A percentile compares a stretch with the other conserved stretches of the same genome.
These are phyloP conservation scores for Folsomia manolachei DNA, from an alignment of 2,888 invertebrate species.

Conservation along the genomic window DNA sequence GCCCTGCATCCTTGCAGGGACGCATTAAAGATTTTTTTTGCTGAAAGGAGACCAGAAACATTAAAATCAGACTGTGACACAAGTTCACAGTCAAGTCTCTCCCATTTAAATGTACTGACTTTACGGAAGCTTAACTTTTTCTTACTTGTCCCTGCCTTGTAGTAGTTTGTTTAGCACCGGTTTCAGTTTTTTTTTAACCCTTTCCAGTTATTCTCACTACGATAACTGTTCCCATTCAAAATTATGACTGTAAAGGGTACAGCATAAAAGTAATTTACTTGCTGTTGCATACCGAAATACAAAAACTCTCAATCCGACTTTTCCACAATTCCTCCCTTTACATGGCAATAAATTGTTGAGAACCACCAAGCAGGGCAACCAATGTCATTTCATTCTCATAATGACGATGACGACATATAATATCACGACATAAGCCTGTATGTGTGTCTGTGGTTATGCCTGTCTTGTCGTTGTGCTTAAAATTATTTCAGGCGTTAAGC, in stretches of 20 bases:
- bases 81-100: background rate
- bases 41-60: background rate
- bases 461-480: background rate
- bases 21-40: background rate
- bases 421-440: background rate
- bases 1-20: too few relatives aligned
- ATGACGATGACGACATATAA: background rate
- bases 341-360: background rate
- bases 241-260: background rate
- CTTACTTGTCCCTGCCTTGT: too few relatives aligned
- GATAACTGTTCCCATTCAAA: background rate
- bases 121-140: constrained; percentile 6
- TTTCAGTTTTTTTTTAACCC: background rate
- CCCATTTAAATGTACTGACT: background rate
- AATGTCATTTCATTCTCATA: background rate
- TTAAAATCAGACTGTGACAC: background rate
- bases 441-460: background rate
- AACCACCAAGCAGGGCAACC: too few relatives aligned
- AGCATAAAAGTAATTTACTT: too few relatives aligned
- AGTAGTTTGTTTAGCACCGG: background rate
- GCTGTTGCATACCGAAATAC: too few relatives aligned
- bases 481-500: too few relatives aligned
- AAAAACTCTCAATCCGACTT: too few relatives aligned
- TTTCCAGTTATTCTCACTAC: background rate
- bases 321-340: too few relatives aligned